These are phyloP conservation scores for Acrobasis consociella DNA, from an alignment of 2,888 invertebrate genomes.

Conservation along the genomic window DNA sequence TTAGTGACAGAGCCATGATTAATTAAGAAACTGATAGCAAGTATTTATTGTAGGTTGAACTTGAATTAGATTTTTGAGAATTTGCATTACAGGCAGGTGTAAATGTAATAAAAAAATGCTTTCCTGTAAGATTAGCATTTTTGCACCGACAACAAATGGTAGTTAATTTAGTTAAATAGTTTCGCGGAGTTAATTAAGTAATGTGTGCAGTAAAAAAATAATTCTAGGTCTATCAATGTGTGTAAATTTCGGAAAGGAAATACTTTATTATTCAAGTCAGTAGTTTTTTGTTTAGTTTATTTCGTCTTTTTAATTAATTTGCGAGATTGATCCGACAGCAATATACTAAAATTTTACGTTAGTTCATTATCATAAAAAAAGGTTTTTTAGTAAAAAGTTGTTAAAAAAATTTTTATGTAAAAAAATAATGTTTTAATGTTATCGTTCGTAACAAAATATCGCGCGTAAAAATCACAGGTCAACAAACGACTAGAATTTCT, in stretches of 20 bases:
- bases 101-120: not conserved
- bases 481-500: slow-evolving; percentile 40
- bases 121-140: not conserved
- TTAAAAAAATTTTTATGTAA: slow-evolving; percentile 22
- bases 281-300: not conserved
- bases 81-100: not conserved
- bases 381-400: not conserved
- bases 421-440: too few species aligned
- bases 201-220: not conserved
- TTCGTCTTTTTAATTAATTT: not conserved
- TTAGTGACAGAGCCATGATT: not conserved
- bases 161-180: not conserved
- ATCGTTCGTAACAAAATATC: slow-evolving; percentile 11
- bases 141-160: not conserved
- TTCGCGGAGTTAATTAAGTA: not conserved
- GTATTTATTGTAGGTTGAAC: not conserved
- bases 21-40: not conserved
- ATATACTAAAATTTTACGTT: not conserved
- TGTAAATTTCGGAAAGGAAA: not conserved
- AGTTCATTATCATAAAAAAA: not conserved
- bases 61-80: not conserved
- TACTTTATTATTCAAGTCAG: not conserved
- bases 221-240: not conserved
- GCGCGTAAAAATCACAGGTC: slow-evolving; percentile 35
- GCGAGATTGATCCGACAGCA: not conserved